Conservation (phyloP, 2,888 invertebrate species). For the Eretmocerus hayati region DNA sequence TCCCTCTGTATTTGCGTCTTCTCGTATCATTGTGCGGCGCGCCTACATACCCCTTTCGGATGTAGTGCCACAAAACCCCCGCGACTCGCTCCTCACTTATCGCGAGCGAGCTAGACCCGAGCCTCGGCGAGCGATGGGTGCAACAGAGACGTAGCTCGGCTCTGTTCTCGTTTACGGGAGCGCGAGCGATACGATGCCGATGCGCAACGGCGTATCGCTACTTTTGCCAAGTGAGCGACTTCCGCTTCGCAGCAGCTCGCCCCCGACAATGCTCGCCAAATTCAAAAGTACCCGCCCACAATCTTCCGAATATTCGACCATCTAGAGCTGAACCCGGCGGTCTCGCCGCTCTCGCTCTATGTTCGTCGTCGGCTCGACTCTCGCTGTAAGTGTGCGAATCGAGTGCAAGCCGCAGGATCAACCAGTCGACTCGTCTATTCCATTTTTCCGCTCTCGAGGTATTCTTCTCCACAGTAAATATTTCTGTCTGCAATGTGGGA, state of each 20-base stretch:
- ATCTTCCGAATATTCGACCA: constrained; percentile 10
- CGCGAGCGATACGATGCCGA: constrained; percentile 1
- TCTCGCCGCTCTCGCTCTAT: too few species aligned
- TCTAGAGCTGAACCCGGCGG: too few species aligned
- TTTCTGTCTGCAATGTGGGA: too few species aligned
- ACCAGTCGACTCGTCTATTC: too few species aligned
- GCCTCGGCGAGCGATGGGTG: too few species aligned
- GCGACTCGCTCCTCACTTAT: neutral
- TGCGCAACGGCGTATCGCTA: constrained; percentile 30
- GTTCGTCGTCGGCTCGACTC: too few species aligned
- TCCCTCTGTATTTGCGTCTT: neutral
- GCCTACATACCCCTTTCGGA: constrained; percentile 5
- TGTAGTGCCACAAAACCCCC: neutral
- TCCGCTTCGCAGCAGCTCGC: constrained; percentile 33
- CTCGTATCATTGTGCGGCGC: neutral
- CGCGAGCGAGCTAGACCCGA: neutral
- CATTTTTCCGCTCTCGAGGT: too few species aligned
- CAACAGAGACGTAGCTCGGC: neutral
- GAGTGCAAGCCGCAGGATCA: too few species aligned
- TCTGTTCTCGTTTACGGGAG: constrained; percentile 13
- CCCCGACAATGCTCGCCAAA: constrained; percentile 43
- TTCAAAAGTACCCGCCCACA: constrained; percentile 29
- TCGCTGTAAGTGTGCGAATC: too few species aligned
- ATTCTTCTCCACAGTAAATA: too few species aligned
- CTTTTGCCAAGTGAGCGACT: constrained; percentile 43